phyloP scores from a whole-genome alignment of 2,888 invertebrate genomes.

The Frankliniella intonsa region DNA sequence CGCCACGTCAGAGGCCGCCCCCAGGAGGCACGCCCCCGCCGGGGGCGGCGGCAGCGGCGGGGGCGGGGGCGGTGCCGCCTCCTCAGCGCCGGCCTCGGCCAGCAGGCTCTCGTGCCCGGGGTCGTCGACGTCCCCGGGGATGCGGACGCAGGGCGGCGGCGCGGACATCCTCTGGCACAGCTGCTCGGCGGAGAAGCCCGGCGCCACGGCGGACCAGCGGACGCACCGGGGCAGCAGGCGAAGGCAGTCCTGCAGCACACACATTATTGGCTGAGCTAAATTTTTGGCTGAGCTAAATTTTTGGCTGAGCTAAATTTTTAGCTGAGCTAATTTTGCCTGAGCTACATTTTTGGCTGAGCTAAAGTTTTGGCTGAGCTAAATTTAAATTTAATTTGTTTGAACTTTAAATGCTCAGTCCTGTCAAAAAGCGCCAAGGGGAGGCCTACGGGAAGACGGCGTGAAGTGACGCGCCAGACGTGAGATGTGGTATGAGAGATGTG shows the following conservation, averaged over 20 bases:
- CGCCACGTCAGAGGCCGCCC: neutral
- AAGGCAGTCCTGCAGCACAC: neutral
- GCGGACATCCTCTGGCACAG: neutral
- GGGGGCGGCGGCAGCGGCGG: neutral
- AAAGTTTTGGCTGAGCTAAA: no score
- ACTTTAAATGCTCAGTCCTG: no score
- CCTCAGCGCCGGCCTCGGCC: neutral
- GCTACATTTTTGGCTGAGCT: no score
- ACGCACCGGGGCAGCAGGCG: slow-evolving; percentile 10
- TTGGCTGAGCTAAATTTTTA: no score
- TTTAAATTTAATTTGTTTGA: no score
- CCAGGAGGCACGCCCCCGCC: neutral
- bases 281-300: no score
- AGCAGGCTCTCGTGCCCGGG: neutral
- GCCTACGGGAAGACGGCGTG: no score
- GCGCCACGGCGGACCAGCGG: slow-evolving; percentile 1
- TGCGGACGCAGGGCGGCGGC: neutral
- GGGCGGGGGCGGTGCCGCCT: neutral
- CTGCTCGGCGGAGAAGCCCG: slow-evolving; percentile 6
- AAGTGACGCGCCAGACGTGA: no score
- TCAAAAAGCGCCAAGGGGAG: no score
- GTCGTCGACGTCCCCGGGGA: neutral
- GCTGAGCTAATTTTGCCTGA: no score
- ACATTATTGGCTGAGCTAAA: no score
- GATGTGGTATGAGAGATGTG: no score